phyloP scores from a whole-genome alignment of 92 coral and sea anemone genomes.

The Phymanthus crucifer region DNA sequence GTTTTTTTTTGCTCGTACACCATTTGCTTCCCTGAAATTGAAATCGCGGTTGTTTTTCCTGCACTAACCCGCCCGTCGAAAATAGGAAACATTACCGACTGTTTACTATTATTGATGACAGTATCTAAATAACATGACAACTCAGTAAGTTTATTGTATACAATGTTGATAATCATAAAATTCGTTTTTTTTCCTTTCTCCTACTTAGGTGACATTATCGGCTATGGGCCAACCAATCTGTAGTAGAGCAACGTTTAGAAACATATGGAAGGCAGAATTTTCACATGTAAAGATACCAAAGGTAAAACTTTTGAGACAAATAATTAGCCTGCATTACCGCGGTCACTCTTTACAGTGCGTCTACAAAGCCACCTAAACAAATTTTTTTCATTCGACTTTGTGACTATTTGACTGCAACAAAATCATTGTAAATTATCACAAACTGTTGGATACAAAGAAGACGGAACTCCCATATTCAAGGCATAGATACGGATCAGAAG shows the following conservation, averaged over 20 bases:
- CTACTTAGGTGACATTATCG: neutral
- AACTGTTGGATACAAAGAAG: constrained; percentile 57
- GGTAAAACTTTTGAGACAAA: neutral
- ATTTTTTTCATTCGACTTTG: too few species aligned
- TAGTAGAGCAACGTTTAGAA: constrained; percentile 18
- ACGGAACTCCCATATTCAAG: constrained; percentile 48
- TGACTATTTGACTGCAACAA: too few species aligned
- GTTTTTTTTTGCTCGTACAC: constrained; percentile 31
- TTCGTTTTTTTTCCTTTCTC: neutral
- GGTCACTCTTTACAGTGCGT: too few species aligned
- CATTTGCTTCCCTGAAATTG: constrained; percentile 7
- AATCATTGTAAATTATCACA: too few species aligned
- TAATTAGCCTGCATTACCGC: neutral
- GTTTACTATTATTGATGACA: neutral
- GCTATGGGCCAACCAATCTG: neutral
- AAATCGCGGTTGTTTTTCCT: constrained; percentile 1
- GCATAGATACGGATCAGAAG: constrained; percentile 21
- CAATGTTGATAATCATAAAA: neutral
- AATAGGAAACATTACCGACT: neutral
- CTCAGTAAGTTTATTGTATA: neutral
- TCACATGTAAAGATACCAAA: constrained; percentile 48
- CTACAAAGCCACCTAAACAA: too few species aligned
- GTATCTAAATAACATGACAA: neutral
- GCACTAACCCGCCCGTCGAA: neutral
- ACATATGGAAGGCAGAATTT: constrained; percentile 32